Percentiles rank a stretch among this genome's conserved stretches.
Conservation (phyloP, 2,113 vertebrate species). For the Mohoua ochrocephala region DNA sequence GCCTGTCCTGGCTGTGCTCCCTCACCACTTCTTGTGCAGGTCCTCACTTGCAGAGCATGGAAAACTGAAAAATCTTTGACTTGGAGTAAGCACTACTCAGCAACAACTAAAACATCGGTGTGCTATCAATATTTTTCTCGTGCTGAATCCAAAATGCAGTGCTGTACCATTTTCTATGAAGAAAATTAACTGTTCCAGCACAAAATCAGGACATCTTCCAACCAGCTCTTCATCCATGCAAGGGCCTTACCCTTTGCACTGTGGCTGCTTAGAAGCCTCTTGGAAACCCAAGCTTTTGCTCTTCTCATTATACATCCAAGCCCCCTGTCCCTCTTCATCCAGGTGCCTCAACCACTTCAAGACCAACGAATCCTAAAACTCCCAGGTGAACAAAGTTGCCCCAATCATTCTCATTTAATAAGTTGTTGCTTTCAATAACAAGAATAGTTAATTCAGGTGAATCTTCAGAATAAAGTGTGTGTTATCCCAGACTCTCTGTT, state of each 20-base stretch:
- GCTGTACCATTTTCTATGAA: not conserved
- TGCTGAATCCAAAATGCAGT: not conserved
- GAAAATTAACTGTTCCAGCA: not conserved
- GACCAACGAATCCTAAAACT: not conserved
- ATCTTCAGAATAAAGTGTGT: not conserved
- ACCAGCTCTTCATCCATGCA: not conserved
- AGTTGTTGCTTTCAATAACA: not conserved
- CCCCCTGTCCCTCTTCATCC: not conserved
- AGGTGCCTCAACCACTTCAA: not conserved
- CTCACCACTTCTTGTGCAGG: not conserved
- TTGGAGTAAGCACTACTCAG: not conserved
- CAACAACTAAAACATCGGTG: not conserved
- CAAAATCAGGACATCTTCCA: not conserved
- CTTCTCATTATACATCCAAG: not conserved
- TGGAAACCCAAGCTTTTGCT: not conserved
- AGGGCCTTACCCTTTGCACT: not conserved
- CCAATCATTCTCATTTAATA: not conserved
- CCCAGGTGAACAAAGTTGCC: not conserved
- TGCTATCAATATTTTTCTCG: not conserved
- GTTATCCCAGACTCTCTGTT: not conserved
- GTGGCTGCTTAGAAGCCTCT: not conserved
- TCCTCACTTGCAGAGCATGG: not conserved
- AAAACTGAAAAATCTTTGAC: not conserved
- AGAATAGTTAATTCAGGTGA: not conserved
- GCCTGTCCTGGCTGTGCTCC: not conserved